Base-by-base conservation (phyloP, 2,113 vertebrate species). In the Miniopterus natalensis region DNA sequence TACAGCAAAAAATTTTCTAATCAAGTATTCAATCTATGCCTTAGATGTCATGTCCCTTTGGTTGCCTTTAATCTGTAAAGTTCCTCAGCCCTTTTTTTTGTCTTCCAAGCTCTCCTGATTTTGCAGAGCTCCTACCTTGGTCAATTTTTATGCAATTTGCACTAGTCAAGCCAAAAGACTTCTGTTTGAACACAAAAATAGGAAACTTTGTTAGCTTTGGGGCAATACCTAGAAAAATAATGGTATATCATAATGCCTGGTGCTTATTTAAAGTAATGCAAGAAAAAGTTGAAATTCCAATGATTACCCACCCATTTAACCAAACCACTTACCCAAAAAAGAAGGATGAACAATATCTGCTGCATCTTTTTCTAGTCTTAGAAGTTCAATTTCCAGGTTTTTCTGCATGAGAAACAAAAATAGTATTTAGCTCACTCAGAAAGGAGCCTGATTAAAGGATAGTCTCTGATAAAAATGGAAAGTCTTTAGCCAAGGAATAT, bases 301-400 rank as follows among this genome's bases (percentile, higher is more conserved):
- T 80, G 45, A 81, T 88, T 88, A 63, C 3, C 45, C 47, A 65
- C 3, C 49, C 42, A 63, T 0, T 4, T 87, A 75, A 92, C 36
- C 66, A 96, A 87, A 68, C 13, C 59, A 98, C 98, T 99, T 98
- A 99, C 99, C 96, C 23, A 99, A 98, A 97, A 98, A 98, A 95
- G 98, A 98, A 18, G 91, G 97, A 96, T 99, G 99, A 85, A 98
- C 96, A 88, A 99, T 97, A 47, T 99, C 99, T 84, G 99, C 99
- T 74, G 98, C 98, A 61, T 98, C 98, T 95, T 98, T 98, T 96
- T 99, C 99, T 88, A 99, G n/a, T 95, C 92, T 94, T 96, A 99
- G 88, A 36, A 99, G 98, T 98, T 99, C 99, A 95, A 96, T 59
- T 98, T 99, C 98, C 96, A 99, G 95, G 94, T 98, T 99, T 88